Base-by-base conservation (phyloP, 2,888 invertebrate genomes). In the Drosophila nigricruria region DNA sequence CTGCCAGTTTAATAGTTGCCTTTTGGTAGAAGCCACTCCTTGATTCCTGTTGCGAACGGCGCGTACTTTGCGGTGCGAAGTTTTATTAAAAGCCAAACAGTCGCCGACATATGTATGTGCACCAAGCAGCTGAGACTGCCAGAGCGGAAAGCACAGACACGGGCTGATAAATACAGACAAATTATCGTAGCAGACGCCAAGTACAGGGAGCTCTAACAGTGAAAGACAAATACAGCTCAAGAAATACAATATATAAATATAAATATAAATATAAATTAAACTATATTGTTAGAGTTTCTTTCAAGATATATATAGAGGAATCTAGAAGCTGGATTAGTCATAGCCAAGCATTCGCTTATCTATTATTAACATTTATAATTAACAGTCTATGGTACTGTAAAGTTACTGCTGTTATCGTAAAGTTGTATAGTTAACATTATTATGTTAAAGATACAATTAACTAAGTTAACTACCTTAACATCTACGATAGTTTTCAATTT, bases 21-120 rank as follows among this genome's bases (percentile, higher is more conserved):
- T 68, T 73, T 60, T 64, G 56, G 43, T 45, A 52, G 65, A 42
- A 64, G 45, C 23, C 42, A 59, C 64, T 57, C 56, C 66, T 59
- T 58, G 45, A 54, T 49, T 77, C 78, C 84, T 87, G 73, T 57
- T 59, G 73, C 77, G 70, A 72, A 72, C 80, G 67, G 18, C 76
- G 70, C 38, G 27, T 18, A 27, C 38, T 40, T 42, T 32, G 56
- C 56, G 42, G 56, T 70, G 63, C 60, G 67, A 80, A 84, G 83
- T 84, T 84, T 88, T 88, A 88, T 83, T 83, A 84, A 84, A 84
- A 82, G 79, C 84, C 79, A 84, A 81, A 81, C 74, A 79, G 83
- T 76, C 81, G 76, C 76, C 75, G 76, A 82, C 88, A 73, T 60
- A 67, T 70, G 63, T 58, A 53, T 54, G 43, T 49, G 67, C 49